Evolutionary conservation across 1,140 invertebrate species (phyloP).

Genomic region (Cydia amplana): DNA sequence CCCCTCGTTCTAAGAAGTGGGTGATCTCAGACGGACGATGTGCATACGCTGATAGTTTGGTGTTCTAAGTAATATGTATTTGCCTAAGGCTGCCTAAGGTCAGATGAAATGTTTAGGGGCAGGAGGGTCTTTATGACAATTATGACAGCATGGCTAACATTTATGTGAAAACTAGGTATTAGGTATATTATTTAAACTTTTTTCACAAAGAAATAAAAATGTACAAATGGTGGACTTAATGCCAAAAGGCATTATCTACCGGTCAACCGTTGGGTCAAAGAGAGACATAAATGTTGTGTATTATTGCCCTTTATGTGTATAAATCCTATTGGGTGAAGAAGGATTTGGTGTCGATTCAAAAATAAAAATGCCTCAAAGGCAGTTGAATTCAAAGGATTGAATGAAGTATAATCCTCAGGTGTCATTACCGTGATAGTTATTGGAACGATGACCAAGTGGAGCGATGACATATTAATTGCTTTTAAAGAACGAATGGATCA

Average conservation of each 20-base stretch:
- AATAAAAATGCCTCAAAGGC: neutral
- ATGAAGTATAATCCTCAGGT: slow-evolving; percentile 34
- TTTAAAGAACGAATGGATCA: slow-evolving; percentile 64
- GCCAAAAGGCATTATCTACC: too few species aligned
- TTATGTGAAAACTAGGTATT: too few species aligned
- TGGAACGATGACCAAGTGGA: slow-evolving; percentile 36
- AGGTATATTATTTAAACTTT: too few species aligned
- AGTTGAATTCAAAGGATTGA: neutral
- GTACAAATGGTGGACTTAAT: too few species aligned
- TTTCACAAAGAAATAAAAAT: too few species aligned
- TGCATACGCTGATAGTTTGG: neutral
- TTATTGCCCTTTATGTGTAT: too few species aligned
- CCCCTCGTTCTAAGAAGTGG: slow-evolving; percentile 39
- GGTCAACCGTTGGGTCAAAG: too few species aligned
- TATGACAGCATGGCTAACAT: neutral
- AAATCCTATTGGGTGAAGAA: too few species aligned
- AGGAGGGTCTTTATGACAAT: neutral
- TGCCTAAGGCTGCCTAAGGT: slow-evolving; percentile 43
- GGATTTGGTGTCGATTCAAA: neutral
- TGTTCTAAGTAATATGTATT: neutral
- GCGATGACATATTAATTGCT: slow-evolving; percentile 71
- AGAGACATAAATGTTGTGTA: too few species aligned
- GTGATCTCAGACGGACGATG: slow-evolving; percentile 38
- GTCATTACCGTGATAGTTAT: slow-evolving; percentile 14
- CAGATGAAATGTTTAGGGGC: slow-evolving; percentile 49